These are phyloP conservation scores for Hedya salicella DNA, from an alignment of 2,888 invertebrate genomes.

Conservation along the genomic window DNA sequence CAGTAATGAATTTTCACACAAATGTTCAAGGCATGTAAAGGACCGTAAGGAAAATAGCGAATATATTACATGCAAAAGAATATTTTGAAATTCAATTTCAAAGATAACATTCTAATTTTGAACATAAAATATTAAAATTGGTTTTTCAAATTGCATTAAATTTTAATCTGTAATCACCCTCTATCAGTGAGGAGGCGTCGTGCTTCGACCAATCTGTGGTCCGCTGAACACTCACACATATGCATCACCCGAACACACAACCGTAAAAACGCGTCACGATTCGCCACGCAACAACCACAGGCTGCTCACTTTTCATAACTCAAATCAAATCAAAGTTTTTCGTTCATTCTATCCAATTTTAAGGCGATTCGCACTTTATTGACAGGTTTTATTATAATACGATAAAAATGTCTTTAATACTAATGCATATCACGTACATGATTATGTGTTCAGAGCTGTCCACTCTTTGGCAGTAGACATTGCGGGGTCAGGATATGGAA, in stretches of 20 bases:
- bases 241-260: conserved; percentile 40
- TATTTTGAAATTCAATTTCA: conserved; percentile 39
- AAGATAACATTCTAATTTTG: conserved; percentile 16
- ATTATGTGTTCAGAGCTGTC: conserved; percentile 44
- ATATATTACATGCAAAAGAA: conserved; percentile 57
- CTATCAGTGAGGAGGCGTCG: conserved; percentile 20
- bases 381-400: conserved; percentile 27
- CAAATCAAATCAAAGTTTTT: conserved; percentile 19
- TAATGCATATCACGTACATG: conserved; percentile 51
- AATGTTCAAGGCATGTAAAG: conserved; percentile 48
- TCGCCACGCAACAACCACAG: conserved; percentile 23
- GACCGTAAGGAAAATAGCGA: conserved; percentile 50
- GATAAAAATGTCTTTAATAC: conserved; percentile 40
- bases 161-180: conserved; percentile 24
- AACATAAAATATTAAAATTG: conserved; percentile 23
- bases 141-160: conserved; percentile 5
- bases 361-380: conserved; percentile 25
- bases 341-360: conserved; percentile 19
- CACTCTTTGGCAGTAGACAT: conserved; percentile 60
- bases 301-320: conserved; percentile 25
- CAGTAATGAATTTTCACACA: conserved; percentile 21
- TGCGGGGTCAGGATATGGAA: conserved; percentile 70
- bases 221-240: conserved; percentile 37
- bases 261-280: conserved; percentile 23
- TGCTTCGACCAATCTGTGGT: conserved; percentile 29